Evolutionary conservation across 2,888 invertebrate species (phyloP), one percentile per base, ranked within the genome.

Genomic region (Hirtodrosophila alboralis): DNA sequence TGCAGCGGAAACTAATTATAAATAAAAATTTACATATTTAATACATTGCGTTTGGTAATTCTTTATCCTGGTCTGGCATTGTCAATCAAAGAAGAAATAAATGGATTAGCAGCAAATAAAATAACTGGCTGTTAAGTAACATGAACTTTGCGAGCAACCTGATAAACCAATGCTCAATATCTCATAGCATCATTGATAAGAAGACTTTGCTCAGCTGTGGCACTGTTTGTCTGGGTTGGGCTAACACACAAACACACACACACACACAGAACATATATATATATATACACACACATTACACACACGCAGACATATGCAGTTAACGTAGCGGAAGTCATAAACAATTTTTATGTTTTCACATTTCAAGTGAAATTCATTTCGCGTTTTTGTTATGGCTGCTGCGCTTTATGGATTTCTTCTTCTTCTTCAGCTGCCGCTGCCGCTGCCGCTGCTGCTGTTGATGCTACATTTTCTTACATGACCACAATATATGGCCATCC

Each of bases 301-400:
- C 40, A 41, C 16, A 40, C 44, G 28, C 41, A 34, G 30, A 27
- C 37, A 47, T 28, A 47, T 47, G 40, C 60, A 60, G 56, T 70
- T 70, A 62, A 72, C 78, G 78, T 77, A 69, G 72, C 77, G 79
- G 79, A 80, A 80, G 84, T 81, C 79, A 80, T 80, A 80, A 80
- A 80, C 81, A 80, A 80, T 84, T 80, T 80, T 80, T 80, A 80
- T 80, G 84, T 72, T 84, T 80, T 84, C 84, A 84, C 84, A 84
- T 80, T 80, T 84, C 79, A 84, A 80, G 79, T 77, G 84, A 80
- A 80, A 80, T 80, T 80, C 84, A 80, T 80, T 80, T 84, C 81
- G 79, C 84, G 81, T 77, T 79, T 76, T 84, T 84, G 84, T 84
- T 84, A 77, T 84, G 79, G 84, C 77, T 80, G 84, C 79, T 84